Evolutionary conservation across 2,113 vertebrate species (phyloP), one percentile per base, ranked within the genome.

Genomic region (Phoxinus phoxinus): DNA sequence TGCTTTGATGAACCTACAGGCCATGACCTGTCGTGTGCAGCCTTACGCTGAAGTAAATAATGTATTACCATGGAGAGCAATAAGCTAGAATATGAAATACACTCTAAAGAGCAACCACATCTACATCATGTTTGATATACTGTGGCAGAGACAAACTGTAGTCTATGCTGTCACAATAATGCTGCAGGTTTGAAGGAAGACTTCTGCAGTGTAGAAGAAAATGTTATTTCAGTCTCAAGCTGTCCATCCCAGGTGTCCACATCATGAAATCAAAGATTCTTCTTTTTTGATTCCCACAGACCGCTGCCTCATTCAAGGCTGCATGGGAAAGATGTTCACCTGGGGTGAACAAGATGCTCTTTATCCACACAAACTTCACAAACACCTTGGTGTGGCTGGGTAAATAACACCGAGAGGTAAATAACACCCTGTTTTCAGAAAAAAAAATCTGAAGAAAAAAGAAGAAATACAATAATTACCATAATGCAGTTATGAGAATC

Each of bases 21-120:
- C 56, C 75, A 72, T 71, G 84, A 65, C 58, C 81, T 81, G 30
- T 65, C 69, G 73, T 77, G 73, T 35, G 61, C 74, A 41, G n/a
- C 74, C 58, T 81, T 85, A 88, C 76, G 27, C 69, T 58, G 15
- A 63, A 59, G 77, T 88, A 83, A 88, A 88, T 88, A 86, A 86
- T 86, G 41, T 37, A 88, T 72, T 86, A 74, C 51, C 67, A 81
- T 51, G 37, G 83, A 86, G 51, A 58, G 77, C 86, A 44, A 86
- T 76, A 53, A 86, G 77, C 71, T 75, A 59, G 82, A 81, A 76
- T 76, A 67, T 73, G 65, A 86, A 77, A 79, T 81, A 53, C 59
- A 86, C 48, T 59, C 67, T 56, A 74, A 71, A 81, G 41, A 53
- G 61, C 32, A 10, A 51, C 41, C 77, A 84, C 21, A 56, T 86